phyloP scores from a whole-genome alignment of 2,888 invertebrate species.

The Andrena hattorfiana region DNA sequence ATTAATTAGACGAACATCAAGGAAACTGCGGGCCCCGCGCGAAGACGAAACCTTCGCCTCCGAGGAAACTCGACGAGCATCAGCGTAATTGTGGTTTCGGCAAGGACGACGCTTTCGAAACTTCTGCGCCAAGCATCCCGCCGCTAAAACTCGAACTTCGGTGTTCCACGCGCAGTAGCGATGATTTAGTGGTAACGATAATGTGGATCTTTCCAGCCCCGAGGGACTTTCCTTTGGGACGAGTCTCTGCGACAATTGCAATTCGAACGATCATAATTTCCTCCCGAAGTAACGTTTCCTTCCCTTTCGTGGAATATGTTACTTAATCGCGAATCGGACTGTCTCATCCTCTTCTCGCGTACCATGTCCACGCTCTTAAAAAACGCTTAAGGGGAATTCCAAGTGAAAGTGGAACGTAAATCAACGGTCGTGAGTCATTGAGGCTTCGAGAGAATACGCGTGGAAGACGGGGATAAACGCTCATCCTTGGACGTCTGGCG shows the following conservation, averaged over 20 bases:
- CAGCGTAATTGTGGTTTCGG: not conserved
- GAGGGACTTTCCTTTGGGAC: too few relatives aligned
- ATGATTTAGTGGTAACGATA: not conserved
- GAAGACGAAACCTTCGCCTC: slow-evolving; percentile 2
- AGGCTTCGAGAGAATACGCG: not conserved
- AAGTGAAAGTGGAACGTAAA: not conserved
- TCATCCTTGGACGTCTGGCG: not conserved
- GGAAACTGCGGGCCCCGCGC: not conserved
- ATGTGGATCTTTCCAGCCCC: not conserved
- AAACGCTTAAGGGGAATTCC: not conserved
- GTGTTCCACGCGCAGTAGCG: too few relatives aligned
- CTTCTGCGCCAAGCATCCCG: not conserved
- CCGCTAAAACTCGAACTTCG: too few relatives aligned
- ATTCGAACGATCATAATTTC: too few relatives aligned
- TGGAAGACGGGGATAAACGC: not conserved
- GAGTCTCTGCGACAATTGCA: too few relatives aligned
- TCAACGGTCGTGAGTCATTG: not conserved
- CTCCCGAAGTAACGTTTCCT: too few relatives aligned
- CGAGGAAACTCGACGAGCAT: not conserved
- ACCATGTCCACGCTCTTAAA: too few relatives aligned
- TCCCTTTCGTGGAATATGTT: too few relatives aligned
- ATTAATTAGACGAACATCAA: not conserved
- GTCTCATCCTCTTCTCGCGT: too few relatives aligned
- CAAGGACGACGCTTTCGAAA: not conserved
- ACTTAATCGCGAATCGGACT: too few relatives aligned